Base-by-base conservation (phyloP, 2,113 vertebrate species). In the Gnathonemus longibarbis region DNA sequence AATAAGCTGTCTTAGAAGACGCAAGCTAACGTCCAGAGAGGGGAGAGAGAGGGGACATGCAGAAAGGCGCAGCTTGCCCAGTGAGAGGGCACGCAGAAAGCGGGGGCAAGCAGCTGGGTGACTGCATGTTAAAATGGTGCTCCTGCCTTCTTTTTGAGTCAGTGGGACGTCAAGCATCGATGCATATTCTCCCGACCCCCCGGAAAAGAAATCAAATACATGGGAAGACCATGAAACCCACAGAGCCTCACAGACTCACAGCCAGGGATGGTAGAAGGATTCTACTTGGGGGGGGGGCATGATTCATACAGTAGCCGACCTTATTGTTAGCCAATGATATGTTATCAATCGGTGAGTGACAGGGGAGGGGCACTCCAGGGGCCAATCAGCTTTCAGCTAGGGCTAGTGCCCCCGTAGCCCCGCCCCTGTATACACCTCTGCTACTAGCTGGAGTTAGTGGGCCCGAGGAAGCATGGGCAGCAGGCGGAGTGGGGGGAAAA, bases 11-110 rank as follows among this genome's bases (percentile, higher is more conserved):
- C 31, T 80, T 42, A 6, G 35, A 39, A 80, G 74, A 80, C 6
- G 74, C 74, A 46, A 62, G 31, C 86, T 46, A 62, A n/a, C 10
- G 35, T 86, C 86, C 90, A 90, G 89, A 92, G 88, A 91, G 50
- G 45, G 89, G 24, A 87, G 46, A 88, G 46, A 77, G 53, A 84
- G 19, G 49, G 89, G 84, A 87, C 17, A 90, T 83, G 19, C 62
- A 56, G 24, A 89, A 46, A 52, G 88, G 66, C 74, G 83, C 24
- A 87, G 35, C 87, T 53, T 90, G 77, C 70, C 89, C 89, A 50
- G 49, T 52, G 31, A 39, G 53, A 27, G 45, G 39, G n/a, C 70
- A 48, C 27, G n/a, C 52, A 56, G 45, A 84, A 52, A 70, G 62
- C 84, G 62, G 48, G 77, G n/a, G 83, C 90, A 89, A 48, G 27